Conservation (phyloP, 2,888 invertebrate species). For the Actias luna region DNA sequence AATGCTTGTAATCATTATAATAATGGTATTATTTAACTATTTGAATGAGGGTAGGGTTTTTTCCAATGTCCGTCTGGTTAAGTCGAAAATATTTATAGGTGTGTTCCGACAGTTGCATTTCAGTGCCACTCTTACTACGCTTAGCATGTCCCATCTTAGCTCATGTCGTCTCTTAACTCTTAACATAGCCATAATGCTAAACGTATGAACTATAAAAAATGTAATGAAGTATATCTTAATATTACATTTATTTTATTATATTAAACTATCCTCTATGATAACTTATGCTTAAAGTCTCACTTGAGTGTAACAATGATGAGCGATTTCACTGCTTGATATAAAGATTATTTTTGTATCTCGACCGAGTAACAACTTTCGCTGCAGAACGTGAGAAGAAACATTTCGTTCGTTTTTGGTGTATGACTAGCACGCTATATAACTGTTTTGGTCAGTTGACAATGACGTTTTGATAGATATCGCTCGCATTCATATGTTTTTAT, state of each 20-base stretch:
- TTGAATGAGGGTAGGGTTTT: too few relatives aligned
- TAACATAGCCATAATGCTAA: too few relatives aligned
- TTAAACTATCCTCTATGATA: background rate
- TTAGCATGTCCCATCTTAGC: too few relatives aligned
- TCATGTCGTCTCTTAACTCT: too few relatives aligned
- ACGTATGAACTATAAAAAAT: too few relatives aligned
- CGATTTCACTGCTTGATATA: constrained; percentile 69
- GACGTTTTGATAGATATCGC: constrained; percentile 10
- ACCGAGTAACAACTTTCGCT: constrained; percentile 62
- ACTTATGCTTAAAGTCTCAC: constrained; percentile 48
- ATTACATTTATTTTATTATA: background rate
- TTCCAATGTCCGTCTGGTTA: too few relatives aligned
- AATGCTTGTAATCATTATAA: too few relatives aligned
- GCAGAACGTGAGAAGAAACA: constrained; percentile 31
- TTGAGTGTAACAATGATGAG: constrained; percentile 45
- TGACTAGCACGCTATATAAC: constrained; percentile 21
- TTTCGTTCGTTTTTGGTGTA: constrained; percentile 28
- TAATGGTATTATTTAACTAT: too few relatives aligned
- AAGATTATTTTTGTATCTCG: constrained; percentile 62
- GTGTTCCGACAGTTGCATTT: too few relatives aligned
- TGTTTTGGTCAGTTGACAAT: constrained; percentile 30
- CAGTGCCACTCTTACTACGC: too few relatives aligned
- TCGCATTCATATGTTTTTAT: background rate
- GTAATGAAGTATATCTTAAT: too few relatives aligned
- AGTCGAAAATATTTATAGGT: too few relatives aligned